Base-by-base conservation (phyloP, 2,888 invertebrate species). In the Deilephila elpenor region DNA sequence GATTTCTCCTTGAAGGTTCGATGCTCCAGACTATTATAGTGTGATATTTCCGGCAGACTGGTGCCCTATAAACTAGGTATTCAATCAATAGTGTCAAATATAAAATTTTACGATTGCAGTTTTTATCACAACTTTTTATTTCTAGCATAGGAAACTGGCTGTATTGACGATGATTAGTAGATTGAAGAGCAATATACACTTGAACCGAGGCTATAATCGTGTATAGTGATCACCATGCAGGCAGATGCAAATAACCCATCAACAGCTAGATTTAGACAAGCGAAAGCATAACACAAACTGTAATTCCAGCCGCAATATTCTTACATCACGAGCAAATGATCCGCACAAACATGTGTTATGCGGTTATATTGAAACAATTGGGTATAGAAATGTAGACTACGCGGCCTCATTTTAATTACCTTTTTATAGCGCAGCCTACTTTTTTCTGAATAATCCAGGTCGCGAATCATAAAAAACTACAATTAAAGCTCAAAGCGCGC, bases 401-500 rank as follows among this genome's bases (percentile, higher is more conserved):
- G 44, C 44, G 11, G 6, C 44, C 67, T 29, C 51, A 51, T 67
- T 67, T 51, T 67, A 51, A 67, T 67, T 67, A 67, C 44, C 51
- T 51, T 67, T 67, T 67, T 67, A 67, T 51, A 51, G 51, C 67
- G 25, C 67, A 67, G 51, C 51, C 67, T 51, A 25, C 44, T 67
- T 51, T 44, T 44, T 67, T 67, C 67, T 67, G 17, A 51, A 67
- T 67, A 67, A 67, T 67, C 6, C 25, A 67, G 67, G 25, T 51
- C 51, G 17, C 67, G 5, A 51, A 51, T 67, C 44, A 67, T 67
- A 62, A 64, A 67, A 67, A 67, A 51, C 67, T 67, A 67, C 25
- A 67, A 51, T 67, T 51, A 67, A 51, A 67, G 25, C 51, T 67
- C 67, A 67, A 51, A 51, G 67, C 51, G 61, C 25, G 44, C 67